phyloP scores from a whole-genome alignment of 2,888 invertebrate species.

The Drosophila anomelani region DNA sequence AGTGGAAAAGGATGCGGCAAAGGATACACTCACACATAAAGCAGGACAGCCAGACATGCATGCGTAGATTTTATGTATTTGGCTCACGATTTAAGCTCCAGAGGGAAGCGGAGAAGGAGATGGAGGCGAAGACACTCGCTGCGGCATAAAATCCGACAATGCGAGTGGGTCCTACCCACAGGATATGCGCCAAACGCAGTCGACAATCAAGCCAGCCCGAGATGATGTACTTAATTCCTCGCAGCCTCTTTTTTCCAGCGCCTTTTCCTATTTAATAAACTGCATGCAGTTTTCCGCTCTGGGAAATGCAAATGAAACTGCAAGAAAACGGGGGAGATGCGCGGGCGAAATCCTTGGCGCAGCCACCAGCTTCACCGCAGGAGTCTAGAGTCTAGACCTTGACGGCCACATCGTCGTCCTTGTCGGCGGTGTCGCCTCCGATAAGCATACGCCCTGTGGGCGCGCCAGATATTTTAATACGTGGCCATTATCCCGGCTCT shows the following conservation, averaged over 20 bases:
- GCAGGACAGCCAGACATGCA: slow-evolving; percentile 29
- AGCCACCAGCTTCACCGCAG: slow-evolving; percentile 65
- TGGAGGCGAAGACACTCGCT: slow-evolving; percentile 60
- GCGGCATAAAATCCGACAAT: slow-evolving; percentile 74
- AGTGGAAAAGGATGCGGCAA: slow-evolving; percentile 57
- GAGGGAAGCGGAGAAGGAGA: slow-evolving; percentile 10
- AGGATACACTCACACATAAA: slow-evolving; percentile 45
- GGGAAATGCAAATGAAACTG: slow-evolving; percentile 60
- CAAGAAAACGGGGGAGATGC: slow-evolving; percentile 17
- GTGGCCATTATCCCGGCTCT: slow-evolving; percentile 77
- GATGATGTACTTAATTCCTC: slow-evolving; percentile 74
- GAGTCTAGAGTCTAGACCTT: slow-evolving; percentile 79
- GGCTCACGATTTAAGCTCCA: slow-evolving; percentile 72
- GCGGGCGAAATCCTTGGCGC: slow-evolving; percentile 49
- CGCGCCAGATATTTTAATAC: slow-evolving; percentile 78
- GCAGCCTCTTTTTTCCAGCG: slow-evolving; percentile 8
- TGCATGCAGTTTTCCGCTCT: slow-evolving; percentile 50
- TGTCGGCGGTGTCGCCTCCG: slow-evolving; percentile 61
- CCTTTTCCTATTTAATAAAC: slow-evolving; percentile 73
- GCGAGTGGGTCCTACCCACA: slow-evolving; percentile 69
- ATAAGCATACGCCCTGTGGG: slow-evolving; percentile 74
- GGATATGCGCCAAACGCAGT: slow-evolving; percentile 75
- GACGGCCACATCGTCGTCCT: slow-evolving; percentile 63
- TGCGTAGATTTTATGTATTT: slow-evolving; percentile 72
- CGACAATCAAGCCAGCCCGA: slow-evolving; percentile 60